Evolutionary conservation across 2,797 vertebrate genomes (phyloP), one percentile per base, ranked within the genome.

Genomic region (Intellagama lesueurii): DNA sequence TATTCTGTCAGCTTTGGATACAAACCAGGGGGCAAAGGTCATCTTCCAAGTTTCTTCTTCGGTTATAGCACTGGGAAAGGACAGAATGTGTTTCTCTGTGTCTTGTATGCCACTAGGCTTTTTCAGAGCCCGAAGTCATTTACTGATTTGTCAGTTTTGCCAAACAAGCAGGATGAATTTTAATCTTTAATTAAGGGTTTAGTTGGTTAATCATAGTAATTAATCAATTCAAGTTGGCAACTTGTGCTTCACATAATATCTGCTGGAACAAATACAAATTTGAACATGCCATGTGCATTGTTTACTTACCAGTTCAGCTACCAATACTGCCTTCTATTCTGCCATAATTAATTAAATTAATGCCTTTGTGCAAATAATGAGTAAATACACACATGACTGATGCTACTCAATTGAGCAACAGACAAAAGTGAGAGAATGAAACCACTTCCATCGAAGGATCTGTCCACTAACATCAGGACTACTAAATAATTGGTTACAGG

Each of bases 301-400:
- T 84, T 86, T 78, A 52, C 82, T 86, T 75, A 47, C 0, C 85
- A 91, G 22, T 87, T 70, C 6, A n/a, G n/a, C 72, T 40, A 47
- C 56, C 30, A 87, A 91, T 91, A 93, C 84, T 91, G 89, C 76
- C 92, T 35, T 94, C 94, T 90, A 93, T 92, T 56, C 82, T 90
- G 44, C 89, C 79, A 89, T 89, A 95, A 95, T 90, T 89, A 80
- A 70, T 93, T 92, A 88, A 94, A 91, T 0, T 0, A 56, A 56
- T 56, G 52, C 83, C 91, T 35, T 69, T 83, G n/a, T 47, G 80
- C 90, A 93, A 93, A 82, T 90, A 90, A 90, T n/a, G 91, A 91
- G 80, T 80, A 92, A 91, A 89, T 90, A 89, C 91, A 94, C 90
- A 92, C 91, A 76, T 84, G 82, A 84, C 56, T 68, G 94, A 91